These are phyloP conservation scores for Fulica atra DNA, from an alignment of 2,113 vertebrate genomes.

Conservation along the genomic window DNA sequence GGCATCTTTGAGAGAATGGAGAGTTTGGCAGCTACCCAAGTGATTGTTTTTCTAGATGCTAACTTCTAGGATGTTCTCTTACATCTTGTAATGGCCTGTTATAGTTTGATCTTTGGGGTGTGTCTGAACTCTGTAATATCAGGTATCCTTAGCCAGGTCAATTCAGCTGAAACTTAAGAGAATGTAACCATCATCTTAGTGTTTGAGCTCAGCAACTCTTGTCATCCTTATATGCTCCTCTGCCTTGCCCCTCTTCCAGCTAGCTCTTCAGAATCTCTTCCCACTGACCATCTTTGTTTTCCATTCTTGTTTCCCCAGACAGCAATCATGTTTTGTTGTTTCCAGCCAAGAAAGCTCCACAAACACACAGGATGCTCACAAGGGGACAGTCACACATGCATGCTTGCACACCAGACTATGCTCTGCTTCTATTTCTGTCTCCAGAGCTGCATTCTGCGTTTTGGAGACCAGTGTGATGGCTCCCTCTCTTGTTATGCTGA, in stretches of 20 bases:
- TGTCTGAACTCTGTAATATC: background rate
- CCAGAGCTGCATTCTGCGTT: background rate
- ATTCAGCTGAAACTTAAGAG: background rate
- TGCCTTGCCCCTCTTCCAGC: background rate
- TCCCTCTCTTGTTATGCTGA: constrained; percentile 41
- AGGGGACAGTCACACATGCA: background rate
- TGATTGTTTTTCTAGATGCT: background rate
- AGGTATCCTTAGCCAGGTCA: background rate
- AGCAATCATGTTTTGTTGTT: background rate
- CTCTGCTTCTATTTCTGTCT: background rate
- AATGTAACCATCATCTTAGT: background rate
- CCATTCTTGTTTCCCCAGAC: background rate
- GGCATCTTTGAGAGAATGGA: background rate
- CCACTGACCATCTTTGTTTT: background rate
- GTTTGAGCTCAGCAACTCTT: background rate
- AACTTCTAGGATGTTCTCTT: background rate
- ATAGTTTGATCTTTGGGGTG: background rate
- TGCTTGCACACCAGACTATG: background rate
- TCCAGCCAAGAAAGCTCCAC: background rate
- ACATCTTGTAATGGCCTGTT: background rate
- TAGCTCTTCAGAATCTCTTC: background rate
- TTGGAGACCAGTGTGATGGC: background rate
- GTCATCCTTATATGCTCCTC: background rate
- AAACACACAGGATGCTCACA: background rate
- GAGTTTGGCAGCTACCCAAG: background rate